These are phyloP conservation scores for Sinella curviseta DNA, from an alignment of 1,140 invertebrate species.

Conservation along the genomic window DNA sequence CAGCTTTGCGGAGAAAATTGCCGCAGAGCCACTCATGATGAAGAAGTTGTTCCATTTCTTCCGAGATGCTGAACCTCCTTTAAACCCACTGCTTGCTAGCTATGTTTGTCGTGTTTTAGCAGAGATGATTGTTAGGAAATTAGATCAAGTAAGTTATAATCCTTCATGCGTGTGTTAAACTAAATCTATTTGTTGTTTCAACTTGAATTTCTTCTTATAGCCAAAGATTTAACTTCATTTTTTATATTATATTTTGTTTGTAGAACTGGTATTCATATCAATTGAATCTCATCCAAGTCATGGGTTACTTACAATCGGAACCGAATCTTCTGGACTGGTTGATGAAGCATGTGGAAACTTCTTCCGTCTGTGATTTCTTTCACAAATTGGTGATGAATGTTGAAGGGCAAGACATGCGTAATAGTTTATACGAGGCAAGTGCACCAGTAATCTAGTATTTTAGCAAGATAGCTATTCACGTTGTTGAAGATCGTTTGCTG, in stretches of 20 bases:
- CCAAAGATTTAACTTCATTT: slow-evolving; percentile 18
- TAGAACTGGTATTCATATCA: slow-evolving; percentile 89
- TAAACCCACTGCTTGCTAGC: slow-evolving; percentile 91
- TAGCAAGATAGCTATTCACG: not conserved
- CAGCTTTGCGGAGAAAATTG: slow-evolving; percentile 79
- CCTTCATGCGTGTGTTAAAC: too few relatives aligned
- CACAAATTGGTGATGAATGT: slow-evolving; percentile 83
- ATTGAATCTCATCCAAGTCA: slow-evolving; percentile 82
- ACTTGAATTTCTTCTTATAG: too few relatives aligned
- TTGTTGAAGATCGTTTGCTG: not conserved
- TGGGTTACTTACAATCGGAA: slow-evolving; percentile 75
- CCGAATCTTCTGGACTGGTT: slow-evolving; percentile 82
- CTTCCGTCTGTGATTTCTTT: slow-evolving; percentile 91
- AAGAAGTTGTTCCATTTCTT: slow-evolving; percentile 80
- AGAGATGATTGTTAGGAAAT: slow-evolving; percentile 77
- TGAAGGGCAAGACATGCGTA: slow-evolving; percentile 73
- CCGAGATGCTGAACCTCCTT: slow-evolving; percentile 77
- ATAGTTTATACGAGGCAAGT: slow-evolving; percentile 79
- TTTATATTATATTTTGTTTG: slow-evolving; percentile 28
- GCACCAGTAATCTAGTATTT: not conserved
- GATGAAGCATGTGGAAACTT: slow-evolving; percentile 86
- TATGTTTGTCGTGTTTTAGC: slow-evolving; percentile 94
- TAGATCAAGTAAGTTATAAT: slow-evolving; percentile 68
- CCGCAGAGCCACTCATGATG: slow-evolving; percentile 73
- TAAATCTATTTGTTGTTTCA: slow-evolving; percentile 30